Evolutionary conservation across 2,888 invertebrate species (phyloP).

Genomic region (Onchidella celtica): DNA sequence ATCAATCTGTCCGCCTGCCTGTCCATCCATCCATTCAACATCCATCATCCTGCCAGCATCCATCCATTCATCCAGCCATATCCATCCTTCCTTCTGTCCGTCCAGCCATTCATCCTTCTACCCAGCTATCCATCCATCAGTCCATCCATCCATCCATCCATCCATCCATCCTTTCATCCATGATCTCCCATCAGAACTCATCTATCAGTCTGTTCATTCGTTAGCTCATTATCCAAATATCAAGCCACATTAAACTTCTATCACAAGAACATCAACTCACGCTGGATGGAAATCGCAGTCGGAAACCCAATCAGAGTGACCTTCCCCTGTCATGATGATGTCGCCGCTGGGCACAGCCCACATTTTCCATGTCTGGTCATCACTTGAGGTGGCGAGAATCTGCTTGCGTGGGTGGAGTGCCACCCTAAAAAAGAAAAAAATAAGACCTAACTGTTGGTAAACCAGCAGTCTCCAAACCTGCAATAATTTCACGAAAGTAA

Average conservation of each 20-base stretch:
- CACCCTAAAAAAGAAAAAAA: constrained; percentile 63
- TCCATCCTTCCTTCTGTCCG: neutral
- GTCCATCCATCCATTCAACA: no score
- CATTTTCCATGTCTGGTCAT: constrained; percentile 80
- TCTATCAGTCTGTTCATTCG: no score
- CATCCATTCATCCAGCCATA: neutral
- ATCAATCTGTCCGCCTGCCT: no score
- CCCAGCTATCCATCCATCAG: no score
- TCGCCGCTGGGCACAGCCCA: constrained; percentile 79
- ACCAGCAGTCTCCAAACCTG: no score
- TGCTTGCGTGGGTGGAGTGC: constrained; percentile 79
- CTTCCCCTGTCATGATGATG: constrained; percentile 80
- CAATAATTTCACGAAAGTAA: neutral
- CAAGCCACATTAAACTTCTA: no score
- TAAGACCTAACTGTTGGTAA: no score
- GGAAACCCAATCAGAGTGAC: constrained; percentile 80
- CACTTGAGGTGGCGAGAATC: constrained; percentile 79
- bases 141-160: no score
- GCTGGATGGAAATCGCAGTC: constrained; percentile 80
- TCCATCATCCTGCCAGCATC: neutral
- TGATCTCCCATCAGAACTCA: no score
- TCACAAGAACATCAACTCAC: constrained; percentile 64
- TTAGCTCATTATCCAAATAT: no score
- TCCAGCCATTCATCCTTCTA: no score
- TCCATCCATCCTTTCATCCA: no score